Conservation (phyloP, 1,140 invertebrate species). For the Zaprionus taronus region DNA sequence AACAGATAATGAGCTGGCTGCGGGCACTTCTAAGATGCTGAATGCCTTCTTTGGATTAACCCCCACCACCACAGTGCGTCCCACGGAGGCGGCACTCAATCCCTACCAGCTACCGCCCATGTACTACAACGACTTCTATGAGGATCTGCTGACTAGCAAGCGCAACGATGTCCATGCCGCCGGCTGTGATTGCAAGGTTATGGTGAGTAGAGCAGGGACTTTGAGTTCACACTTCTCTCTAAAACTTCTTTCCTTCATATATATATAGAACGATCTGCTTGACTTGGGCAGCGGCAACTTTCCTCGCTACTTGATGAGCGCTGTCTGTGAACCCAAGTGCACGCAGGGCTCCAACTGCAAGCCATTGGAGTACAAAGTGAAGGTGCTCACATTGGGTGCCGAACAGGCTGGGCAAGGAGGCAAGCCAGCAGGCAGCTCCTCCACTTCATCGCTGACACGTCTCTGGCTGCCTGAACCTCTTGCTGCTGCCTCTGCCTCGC, state of each 20-base stretch:
- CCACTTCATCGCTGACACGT: constrained; percentile 13
- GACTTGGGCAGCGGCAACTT: constrained; percentile 71
- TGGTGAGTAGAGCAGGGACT: constrained; percentile 44
- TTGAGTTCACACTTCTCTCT: not conserved
- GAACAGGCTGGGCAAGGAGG: constrained; percentile 19
- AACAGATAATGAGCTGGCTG: constrained; percentile 4
- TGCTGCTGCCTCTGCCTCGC: constrained; percentile 32
- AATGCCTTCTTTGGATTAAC: constrained; percentile 53
- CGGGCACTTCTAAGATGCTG: constrained; percentile 54
- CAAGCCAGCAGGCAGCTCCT: not conserved
- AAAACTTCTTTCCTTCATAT: not conserved
- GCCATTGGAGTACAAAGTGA: constrained; percentile 79
- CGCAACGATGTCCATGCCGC: constrained; percentile 66
- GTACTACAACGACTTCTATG: constrained; percentile 74
- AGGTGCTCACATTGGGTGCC: constrained; percentile 56
- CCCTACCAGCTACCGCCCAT: constrained; percentile 63
- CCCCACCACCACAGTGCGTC: constrained; percentile 22
- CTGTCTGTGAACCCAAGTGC: constrained; percentile 77
- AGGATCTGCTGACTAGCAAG: constrained; percentile 67
- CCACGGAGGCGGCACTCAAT: constrained; percentile 40
- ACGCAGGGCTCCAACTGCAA: constrained; percentile 69
- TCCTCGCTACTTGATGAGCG: constrained; percentile 76
- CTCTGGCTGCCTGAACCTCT: constrained; percentile 58
- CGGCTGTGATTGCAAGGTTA: constrained; percentile 82
- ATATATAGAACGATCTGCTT: constrained; percentile 69